Evolutionary conservation across 2,797 vertebrate species (phyloP).

Genomic region (Spinibarbus caldwelli): DNA sequence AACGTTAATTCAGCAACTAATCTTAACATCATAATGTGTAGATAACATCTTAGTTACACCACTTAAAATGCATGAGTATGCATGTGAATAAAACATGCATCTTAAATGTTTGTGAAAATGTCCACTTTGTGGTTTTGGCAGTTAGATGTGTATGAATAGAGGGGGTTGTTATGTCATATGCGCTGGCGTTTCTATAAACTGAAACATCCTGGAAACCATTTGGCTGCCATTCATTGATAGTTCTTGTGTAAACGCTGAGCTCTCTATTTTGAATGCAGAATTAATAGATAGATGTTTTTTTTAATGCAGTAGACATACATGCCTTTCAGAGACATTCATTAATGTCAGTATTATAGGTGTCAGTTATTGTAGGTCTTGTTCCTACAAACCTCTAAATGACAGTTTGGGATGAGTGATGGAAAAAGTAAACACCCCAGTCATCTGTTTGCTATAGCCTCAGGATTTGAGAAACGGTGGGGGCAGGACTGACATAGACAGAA

Average conservation of each 20-base stretch:
- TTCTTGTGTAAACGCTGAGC: not conserved
- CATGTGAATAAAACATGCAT: not conserved
- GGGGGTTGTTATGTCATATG: constrained; percentile 8
- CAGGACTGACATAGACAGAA: not conserved
- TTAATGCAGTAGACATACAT: not conserved
- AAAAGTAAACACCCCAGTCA: not conserved
- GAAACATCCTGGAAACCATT: not conserved
- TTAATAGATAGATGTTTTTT: not conserved
- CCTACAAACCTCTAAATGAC: not conserved
- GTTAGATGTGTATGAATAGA: not conserved
- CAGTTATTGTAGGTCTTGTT: not conserved
- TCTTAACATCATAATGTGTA: not conserved
- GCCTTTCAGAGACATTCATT: no score
- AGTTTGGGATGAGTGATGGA: not conserved
- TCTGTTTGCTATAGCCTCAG: not conserved
- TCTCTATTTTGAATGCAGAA: not conserved
- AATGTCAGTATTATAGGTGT: not conserved
- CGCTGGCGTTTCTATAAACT: not conserved
- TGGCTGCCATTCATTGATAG: not conserved
- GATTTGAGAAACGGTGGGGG: not conserved
- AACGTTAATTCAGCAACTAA: not conserved
- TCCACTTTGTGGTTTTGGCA: not conserved
- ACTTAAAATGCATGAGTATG: not conserved
- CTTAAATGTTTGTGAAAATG: not conserved
- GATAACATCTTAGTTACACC: not conserved